Evolutionary conservation across 2,113 vertebrate genomes (phyloP), one percentile per base, ranked within the genome.

Genomic region (Chloropsis cyanopogon): DNA sequence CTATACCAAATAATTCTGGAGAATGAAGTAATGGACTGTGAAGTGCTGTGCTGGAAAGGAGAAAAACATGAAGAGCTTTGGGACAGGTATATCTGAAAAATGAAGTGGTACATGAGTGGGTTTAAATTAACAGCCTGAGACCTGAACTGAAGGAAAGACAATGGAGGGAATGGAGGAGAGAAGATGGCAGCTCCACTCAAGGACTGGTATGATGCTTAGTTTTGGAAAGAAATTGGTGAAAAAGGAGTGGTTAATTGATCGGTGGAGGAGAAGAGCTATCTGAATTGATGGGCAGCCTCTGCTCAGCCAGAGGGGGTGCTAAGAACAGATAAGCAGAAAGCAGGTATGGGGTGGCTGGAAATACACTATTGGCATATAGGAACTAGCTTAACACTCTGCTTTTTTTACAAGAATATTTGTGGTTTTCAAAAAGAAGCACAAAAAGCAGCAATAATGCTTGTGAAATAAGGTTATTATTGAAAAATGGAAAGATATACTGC

Each of bases 1-100:
- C 72, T 81, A 65, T 9, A 86, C 44, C 88, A 94, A 94, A 71
- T 81, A 88, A 92, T 90, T 90, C 85, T 72, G 69, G 53, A 35
- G 52, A 79, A 90, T 78, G 41, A 86, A 70, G 44, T 75, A 94
- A 93, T 77, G 56, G 56, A 59, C 68, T 78, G 71, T 70, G 71
- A 90, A 93, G 46, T 54, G 64, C 41, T 90, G 39, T 71, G n/a
- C n/a, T 88, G 28, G 64, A 73, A 88, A 88, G 72, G 19, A 83
- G 37, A 60, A 89, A 86, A 66, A 35, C 77, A 23, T 21, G 63
- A 73, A 80, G 46, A 90, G 68, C 35, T 85, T 83, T 82, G 71
- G 68, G 82, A 88, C n/a, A 90, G 59, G 42, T 86, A 59, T 53
- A 52, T n/a, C 24, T 88, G 71, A 90, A 88, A 87, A 90, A 87